A percentile compares a stretch with the other conserved stretches of the same genome.
These are phyloP conservation scores for Panulirus ornatus DNA, from an alignment of 1,140 invertebrate genomes.

Conservation along the genomic window DNA sequence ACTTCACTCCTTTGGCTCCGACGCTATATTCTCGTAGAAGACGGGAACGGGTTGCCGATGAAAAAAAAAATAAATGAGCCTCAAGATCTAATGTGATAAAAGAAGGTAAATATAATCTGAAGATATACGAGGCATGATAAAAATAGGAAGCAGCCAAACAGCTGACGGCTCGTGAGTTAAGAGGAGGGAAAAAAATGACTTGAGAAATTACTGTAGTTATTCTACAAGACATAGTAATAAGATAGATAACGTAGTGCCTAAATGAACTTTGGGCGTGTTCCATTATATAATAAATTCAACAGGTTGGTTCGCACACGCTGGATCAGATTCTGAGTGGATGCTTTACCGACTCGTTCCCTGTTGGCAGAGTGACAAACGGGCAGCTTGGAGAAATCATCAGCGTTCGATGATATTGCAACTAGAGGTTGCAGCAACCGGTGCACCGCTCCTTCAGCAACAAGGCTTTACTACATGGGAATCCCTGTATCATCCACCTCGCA, in stretches of 20 bases:
- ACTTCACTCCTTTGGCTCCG: too few relatives aligned
- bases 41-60: neutral
- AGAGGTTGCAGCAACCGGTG: neutral
- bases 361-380: neutral
- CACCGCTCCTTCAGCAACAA: neutral
- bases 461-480: too few relatives aligned
- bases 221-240: neutral
- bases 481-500: too few relatives aligned
- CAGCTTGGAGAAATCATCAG: neutral
- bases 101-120: neutral
- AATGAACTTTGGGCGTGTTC: neutral
- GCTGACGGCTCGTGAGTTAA: conserved; percentile 1
- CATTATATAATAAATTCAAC: conserved; percentile 5
- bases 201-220: neutral
- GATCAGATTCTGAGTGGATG: neutral
- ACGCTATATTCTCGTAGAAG: too few relatives aligned
- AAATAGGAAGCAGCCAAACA: neutral
- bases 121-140: conserved; percentile 31
- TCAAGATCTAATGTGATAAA: neutral
- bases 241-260: conserved; percentile 11
- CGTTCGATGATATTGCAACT: neutral
- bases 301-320: neutral
- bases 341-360: neutral
- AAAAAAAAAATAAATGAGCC: too few relatives aligned
- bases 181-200: neutral